Conservation (phyloP, 1,140 invertebrate species). For the Zaprionus ornatus region DNA sequence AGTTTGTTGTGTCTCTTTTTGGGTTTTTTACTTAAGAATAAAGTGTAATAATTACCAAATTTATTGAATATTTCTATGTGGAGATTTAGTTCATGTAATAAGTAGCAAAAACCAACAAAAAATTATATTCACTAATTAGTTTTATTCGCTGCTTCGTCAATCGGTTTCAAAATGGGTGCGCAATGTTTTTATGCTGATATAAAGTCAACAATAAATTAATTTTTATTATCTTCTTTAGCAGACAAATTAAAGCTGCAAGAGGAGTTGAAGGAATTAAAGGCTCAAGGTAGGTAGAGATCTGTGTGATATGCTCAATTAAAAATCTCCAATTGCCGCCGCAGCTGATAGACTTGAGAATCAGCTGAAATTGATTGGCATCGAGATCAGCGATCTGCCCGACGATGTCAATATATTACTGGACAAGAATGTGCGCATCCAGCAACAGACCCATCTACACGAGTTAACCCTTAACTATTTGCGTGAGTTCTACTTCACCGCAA, state of each 20-base stretch:
- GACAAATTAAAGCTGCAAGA: constrained; percentile 51
- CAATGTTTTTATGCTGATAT: not conserved
- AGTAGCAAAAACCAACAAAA: not conserved
- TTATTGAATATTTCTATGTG: not conserved
- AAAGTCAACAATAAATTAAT: not conserved
- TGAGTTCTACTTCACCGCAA: constrained; percentile 56
- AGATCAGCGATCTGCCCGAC: constrained; percentile 66
- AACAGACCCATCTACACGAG: constrained; percentile 48
- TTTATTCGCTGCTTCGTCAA: not conserved
- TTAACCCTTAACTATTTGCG: constrained; percentile 51
- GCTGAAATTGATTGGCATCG: constrained; percentile 56
- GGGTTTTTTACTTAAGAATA: not conserved
- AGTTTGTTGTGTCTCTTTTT: not conserved
- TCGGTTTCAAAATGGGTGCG: constrained; percentile 36
- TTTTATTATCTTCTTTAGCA: not conserved
- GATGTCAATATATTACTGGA: constrained; percentile 57
- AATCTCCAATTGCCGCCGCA: constrained; percentile 8
- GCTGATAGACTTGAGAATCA: constrained; percentile 58
- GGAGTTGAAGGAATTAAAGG: constrained; percentile 47
- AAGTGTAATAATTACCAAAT: not conserved
- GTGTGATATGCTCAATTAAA: not conserved
- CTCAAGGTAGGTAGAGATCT: constrained; percentile 11
- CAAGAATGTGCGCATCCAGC: constrained; percentile 54
- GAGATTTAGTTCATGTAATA: not conserved
- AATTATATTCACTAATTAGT: not conserved